A percentile compares a stretch with the other conserved stretches of the same genome.
Conservation (phyloP, 2,888 invertebrate species). For the Dolichomitus sp. region DNA sequence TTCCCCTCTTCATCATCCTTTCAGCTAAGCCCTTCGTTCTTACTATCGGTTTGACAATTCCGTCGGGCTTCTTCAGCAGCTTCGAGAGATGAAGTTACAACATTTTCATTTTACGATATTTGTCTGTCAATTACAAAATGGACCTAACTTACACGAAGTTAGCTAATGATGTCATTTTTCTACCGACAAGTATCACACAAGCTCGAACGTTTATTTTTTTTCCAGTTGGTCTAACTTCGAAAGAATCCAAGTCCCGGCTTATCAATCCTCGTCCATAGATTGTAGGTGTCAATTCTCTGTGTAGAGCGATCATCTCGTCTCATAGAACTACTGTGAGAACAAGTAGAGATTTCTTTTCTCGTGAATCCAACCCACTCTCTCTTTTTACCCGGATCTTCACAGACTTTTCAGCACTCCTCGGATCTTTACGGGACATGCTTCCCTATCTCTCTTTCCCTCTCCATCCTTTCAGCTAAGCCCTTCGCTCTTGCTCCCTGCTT, state of each 20-base stretch:
- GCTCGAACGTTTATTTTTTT: neutral
- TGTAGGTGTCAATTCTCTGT: slow-evolving; percentile 8
- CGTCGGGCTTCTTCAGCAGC: slow-evolving; percentile 64
- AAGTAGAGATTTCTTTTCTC: slow-evolving; percentile 42
- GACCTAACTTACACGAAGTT: neutral
- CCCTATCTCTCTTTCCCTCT: slow-evolving; percentile 41
- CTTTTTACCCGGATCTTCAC: slow-evolving; percentile 31
- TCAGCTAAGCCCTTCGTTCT: slow-evolving; percentile 25
- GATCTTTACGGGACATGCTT: slow-evolving; percentile 77
- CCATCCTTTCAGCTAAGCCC: neutral
- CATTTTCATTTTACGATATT: neutral
- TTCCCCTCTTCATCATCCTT: slow-evolving; percentile 30
- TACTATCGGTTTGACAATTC: slow-evolving; percentile 68
- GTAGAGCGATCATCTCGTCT: slow-evolving; percentile 66
- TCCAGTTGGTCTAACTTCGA: neutral
- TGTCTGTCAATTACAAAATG: neutral
- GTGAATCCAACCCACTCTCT: slow-evolving; percentile 36
- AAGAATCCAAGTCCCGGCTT: neutral
- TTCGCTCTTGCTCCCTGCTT: slow-evolving; percentile 63
- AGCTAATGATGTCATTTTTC: neutral
- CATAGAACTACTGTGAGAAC: slow-evolving; percentile 69
- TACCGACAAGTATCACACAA: neutral
- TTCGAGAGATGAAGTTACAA: slow-evolving; percentile 51
- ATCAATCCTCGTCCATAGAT: slow-evolving; percentile 3
- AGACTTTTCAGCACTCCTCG: slow-evolving; percentile 74